These are phyloP conservation scores for Babyrousa celebensis DNA, from an alignment of 2,797 vertebrate species.

Conservation along the genomic window DNA sequence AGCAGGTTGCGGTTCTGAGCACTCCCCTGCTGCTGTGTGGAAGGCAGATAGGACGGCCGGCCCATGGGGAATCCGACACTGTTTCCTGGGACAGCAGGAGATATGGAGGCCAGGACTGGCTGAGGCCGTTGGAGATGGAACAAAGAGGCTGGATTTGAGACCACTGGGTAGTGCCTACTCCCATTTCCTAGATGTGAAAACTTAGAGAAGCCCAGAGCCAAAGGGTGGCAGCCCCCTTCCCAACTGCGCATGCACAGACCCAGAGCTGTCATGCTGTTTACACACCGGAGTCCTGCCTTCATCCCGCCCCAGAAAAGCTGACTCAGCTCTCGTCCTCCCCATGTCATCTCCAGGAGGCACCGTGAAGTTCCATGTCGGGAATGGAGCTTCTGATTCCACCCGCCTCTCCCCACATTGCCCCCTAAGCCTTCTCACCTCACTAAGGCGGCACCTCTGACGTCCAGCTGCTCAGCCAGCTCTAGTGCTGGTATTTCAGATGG, in stretches of 20 bases:
- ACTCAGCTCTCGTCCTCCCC: background rate
- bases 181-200: background rate
- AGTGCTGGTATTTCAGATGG: background rate
- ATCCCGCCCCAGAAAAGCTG: background rate
- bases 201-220: background rate
- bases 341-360: background rate
- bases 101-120: background rate
- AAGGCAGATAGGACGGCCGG: rapidly evolving
- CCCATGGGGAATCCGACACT: background rate
- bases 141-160: background rate
- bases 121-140: background rate
- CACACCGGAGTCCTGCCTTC: background rate
- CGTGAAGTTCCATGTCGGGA: background rate
- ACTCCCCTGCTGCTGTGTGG: background rate
- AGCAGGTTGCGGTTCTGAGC: too few species aligned
- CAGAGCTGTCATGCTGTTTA: background rate
- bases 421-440: background rate
- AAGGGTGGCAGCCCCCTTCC: background rate
- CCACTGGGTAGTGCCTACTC: background rate
- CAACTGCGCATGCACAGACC: background rate
- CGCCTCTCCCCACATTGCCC: background rate
- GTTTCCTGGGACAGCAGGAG: background rate
- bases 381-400: background rate
- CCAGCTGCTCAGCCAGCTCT: background rate
- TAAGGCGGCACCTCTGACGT: background rate